Evolutionary conservation across 2,113 vertebrate genomes (phyloP), one percentile per base, ranked within the genome.

Genomic region (Clarias batrachus): DNA sequence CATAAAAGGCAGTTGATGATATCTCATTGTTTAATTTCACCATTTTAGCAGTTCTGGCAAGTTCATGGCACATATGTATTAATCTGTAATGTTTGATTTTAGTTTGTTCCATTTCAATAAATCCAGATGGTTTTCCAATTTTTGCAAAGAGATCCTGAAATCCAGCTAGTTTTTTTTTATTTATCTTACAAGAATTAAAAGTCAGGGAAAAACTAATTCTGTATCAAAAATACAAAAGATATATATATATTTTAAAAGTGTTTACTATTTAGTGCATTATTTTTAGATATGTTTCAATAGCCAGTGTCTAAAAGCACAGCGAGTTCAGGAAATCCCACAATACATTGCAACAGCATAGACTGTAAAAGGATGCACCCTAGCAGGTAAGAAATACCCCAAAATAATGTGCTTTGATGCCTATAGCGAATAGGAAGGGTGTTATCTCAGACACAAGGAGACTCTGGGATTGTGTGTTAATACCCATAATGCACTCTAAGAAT

Each of bases 241-340:
- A 33, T 33, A 33, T 33, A 33, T 33, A 33, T 33, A 33, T 1
- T 48, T 48, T 65, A 17, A 17, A 65, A 66, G 9, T 25, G 62
- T 63, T 10, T 25, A 41, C 33, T 73, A 21, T 37, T 9, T 37
- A 10, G 16, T 23, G 19, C 33, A 21, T 19, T 41, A 73, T 41
- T 41, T 21, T 41, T 21, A 30, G 30, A 73, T 41, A 21, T 41
- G 1, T 19, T 73, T 56, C 48, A 23, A 56, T 56, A 54, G 25
- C 73, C 23, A 21, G 27, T 52, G 73, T 74, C 41, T 12, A 4
- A 59, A 79, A 33, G 17, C 27, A 59, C 11, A 33, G 14, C 19
- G 74, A 1, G 5, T 56, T 57, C 76, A 78, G 77, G 77, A 79
- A 59, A 79, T 79, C 56, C 77, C 56, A 79, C 17, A 79, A 79